phyloP scores from a whole-genome alignment of 2,888 invertebrate genomes.

The Pachliopta kotzebuea region DNA sequence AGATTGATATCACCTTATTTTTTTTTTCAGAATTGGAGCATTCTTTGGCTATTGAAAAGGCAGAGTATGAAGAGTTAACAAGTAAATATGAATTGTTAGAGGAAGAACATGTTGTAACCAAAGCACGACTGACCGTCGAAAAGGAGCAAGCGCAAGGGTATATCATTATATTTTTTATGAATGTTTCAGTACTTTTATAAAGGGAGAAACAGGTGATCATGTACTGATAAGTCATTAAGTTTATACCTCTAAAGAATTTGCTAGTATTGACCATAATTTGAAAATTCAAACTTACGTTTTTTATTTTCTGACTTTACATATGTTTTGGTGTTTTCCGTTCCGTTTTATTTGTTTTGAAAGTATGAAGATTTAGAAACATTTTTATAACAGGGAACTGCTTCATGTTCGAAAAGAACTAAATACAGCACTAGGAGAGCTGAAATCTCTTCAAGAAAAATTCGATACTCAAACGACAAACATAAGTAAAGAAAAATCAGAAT shows the following conservation, averaged over 20 bases:
- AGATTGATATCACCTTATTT: slow-evolving; percentile 22
- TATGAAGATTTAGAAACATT: background rate
- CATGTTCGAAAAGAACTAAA: slow-evolving; percentile 83
- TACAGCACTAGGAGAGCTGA: slow-evolving; percentile 82
- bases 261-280: too few relatives aligned
- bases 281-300: background rate
- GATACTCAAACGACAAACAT: slow-evolving; percentile 85
- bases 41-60: slow-evolving; percentile 83
- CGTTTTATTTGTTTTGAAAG: background rate
- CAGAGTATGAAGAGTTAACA: slow-evolving; percentile 89
- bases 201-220: background rate
- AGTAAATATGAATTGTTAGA: slow-evolving; percentile 90
- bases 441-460: slow-evolving; percentile 82
- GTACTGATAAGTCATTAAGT: too few relatives aligned
- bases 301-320: slow-evolving; percentile 2
- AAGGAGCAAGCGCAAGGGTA: slow-evolving; percentile 89
- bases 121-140: slow-evolving; percentile 89
- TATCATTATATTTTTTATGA: slow-evolving; percentile 23
- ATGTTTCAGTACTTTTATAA: background rate
- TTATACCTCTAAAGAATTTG: background rate
- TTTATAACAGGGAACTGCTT: slow-evolving; percentile 77
- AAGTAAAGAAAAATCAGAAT: slow-evolving; percentile 85
- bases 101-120: slow-evolving; percentile 91
- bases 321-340: background rate
- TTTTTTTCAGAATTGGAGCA: slow-evolving; percentile 83